Conservation (phyloP, 2,797 vertebrate genomes). For the Falco rusticolus region DNA sequence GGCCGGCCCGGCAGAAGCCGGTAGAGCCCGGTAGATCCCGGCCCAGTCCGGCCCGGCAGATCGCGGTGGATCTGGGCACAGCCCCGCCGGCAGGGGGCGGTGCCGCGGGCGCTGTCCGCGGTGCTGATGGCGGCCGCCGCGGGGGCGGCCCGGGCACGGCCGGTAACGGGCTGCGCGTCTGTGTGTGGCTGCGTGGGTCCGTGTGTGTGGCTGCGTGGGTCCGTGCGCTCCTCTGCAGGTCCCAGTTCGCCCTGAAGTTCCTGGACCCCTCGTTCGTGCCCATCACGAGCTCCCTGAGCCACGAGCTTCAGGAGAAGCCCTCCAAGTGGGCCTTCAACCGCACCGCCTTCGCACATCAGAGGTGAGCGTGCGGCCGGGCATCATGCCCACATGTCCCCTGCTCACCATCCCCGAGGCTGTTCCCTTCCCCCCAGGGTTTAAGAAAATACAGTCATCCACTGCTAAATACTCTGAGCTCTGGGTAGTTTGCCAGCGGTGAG, state of each 20-base stretch:
- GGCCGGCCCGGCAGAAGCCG: too few species aligned
- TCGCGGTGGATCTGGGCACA: too few species aligned
- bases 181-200: too few species aligned
- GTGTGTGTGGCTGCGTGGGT: too few species aligned
- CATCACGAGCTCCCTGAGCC: constrained; percentile 86
- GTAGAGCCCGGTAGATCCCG: too few species aligned
- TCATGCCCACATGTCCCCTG: rapidly evolving
- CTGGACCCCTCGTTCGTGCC: constrained; percentile 92
- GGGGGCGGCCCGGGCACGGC: background rate
- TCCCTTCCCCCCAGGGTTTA: background rate
- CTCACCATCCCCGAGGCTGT: rapidly evolving
- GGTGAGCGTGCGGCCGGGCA: constrained; percentile 75
- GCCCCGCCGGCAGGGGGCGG: too few species aligned
- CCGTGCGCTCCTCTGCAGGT: constrained; percentile 76
- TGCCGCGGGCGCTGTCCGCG: too few species aligned
- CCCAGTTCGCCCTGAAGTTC: constrained; percentile 94
- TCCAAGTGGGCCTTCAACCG: constrained; percentile 93
- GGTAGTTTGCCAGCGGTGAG: background rate
- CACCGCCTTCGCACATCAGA: constrained; percentile 88
- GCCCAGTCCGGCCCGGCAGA: too few species aligned
- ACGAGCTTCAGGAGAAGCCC: constrained; percentile 90
- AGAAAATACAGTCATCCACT: background rate
- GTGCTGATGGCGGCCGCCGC: background rate
- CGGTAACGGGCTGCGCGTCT: background rate
- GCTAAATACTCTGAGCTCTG: background rate